Evolutionary conservation across 2,888 invertebrate genomes (phyloP).

Genomic region (Dynastes grantii): DNA sequence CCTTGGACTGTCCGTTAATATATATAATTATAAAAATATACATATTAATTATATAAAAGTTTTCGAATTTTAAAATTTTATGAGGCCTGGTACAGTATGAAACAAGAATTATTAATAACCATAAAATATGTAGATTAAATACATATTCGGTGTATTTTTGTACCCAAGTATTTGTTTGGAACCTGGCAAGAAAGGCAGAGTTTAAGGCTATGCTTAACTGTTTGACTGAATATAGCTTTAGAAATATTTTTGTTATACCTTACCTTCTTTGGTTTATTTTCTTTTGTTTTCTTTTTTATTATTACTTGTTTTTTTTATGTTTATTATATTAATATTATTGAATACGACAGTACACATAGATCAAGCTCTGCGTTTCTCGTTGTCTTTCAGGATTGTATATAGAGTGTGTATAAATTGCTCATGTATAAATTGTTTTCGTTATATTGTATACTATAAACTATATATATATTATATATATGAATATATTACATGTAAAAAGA

Average conservation of each 20-base stretch:
- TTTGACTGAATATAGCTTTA: constrained; percentile 52
- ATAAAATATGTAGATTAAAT: constrained; percentile 55
- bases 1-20: constrained; percentile 69
- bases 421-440: constrained; percentile 71
- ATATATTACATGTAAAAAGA: constrained; percentile 48
- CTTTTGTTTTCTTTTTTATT: constrained; percentile 30
- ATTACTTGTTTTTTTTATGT: constrained; percentile 32
- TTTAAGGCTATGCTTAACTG: constrained; percentile 59
- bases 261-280: constrained; percentile 12
- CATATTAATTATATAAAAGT: constrained; percentile 65
- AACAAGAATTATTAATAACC: constrained; percentile 59
- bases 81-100: constrained; percentile 71
- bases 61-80: constrained; percentile 72
- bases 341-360: constrained; percentile 54
- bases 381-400: constrained; percentile 67
- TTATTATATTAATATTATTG: constrained; percentile 48
- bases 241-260: constrained; percentile 40
- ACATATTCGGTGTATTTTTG: constrained; percentile 72
- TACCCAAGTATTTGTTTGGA: constrained; percentile 68
- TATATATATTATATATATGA: constrained; percentile 42
- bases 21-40: constrained; percentile 56
- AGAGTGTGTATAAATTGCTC: constrained; percentile 69
- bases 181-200: constrained; percentile 64
- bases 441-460: constrained; percentile 61
- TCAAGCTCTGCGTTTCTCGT: constrained; percentile 56